A percentile compares a stretch with the other conserved stretches of the same genome.
phyloP scores from a whole-genome alignment of 1,140 invertebrate genomes.

The Solenopsis fugax region DNA sequence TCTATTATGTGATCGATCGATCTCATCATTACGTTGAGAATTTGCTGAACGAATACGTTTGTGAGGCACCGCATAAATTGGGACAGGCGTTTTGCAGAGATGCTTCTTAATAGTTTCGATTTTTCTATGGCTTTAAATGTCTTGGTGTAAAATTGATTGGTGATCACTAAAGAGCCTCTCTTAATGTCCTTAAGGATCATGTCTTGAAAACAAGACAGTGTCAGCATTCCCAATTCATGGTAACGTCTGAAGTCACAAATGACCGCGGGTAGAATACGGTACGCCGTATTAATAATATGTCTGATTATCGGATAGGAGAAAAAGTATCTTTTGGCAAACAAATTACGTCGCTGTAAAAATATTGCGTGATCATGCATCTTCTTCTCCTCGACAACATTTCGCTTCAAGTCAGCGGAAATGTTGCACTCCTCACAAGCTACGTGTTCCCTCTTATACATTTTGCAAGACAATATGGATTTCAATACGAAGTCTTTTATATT shows the following conservation, averaged over 20 bases:
- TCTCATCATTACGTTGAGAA: constrained; percentile 81
- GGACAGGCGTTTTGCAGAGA: constrained; percentile 51
- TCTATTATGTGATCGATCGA: constrained; percentile 82
- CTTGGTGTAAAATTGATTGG: constrained; percentile 81
- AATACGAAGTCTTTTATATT: constrained; percentile 78
- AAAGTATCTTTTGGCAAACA: constrained; percentile 78
- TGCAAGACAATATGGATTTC: constrained; percentile 45
- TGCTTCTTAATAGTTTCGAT: constrained; percentile 67
- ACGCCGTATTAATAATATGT: constrained; percentile 77
- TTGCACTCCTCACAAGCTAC: not conserved
- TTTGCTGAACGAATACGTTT: constrained; percentile 81
- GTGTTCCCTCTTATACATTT: constrained; percentile 4
- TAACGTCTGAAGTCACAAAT: constrained; percentile 75
- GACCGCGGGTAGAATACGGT: constrained; percentile 71
- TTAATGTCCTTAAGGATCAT: constrained; percentile 76
- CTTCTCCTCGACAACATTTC: not conserved
- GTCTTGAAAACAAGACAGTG: constrained; percentile 63
- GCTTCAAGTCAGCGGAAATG: not conserved
- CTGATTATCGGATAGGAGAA: constrained; percentile 80
- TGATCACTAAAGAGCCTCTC: constrained; percentile 68
- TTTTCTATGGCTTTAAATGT: constrained; percentile 71
- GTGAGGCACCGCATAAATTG: constrained; percentile 80
- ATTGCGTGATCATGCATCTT: not conserved
- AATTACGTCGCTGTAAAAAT: constrained; percentile 72
- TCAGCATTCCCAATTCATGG: constrained; percentile 53